Evolutionary conservation across 2,797 vertebrate genomes (phyloP), one percentile per base, ranked within the genome.

Genomic region (Thalassophryne amazonica): DNA sequence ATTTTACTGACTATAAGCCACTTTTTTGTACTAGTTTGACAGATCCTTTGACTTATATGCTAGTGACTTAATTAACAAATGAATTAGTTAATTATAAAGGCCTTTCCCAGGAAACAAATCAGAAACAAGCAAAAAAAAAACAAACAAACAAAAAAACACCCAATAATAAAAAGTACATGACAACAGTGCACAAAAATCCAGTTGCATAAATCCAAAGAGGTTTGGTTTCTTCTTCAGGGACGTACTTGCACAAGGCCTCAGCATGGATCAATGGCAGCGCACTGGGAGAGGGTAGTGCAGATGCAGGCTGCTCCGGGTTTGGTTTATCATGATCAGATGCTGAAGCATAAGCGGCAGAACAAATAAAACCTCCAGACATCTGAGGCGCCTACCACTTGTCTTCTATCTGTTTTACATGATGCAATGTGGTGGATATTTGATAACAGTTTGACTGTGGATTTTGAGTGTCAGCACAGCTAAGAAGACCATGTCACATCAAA

Each of bases 371-470:
- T 17, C 0, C 9, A 53, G 45, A 30, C 24, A 12, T 32, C 20
- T 1, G 13, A 39, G 29, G 21, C 25, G 9, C 35, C 28, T 9
- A 48, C 15, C 5, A n/a, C 47, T 63, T 12, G 29, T 53, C 54
- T 52, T 60, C 49, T 65, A 80, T 76, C 49, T 67, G 38, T 63
- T 77, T 59, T 29, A 60, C 38, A 48, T 33, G 40, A 46, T 30
- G 6, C 3, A 19, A 27, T 45, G 61, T 39, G 23, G 11, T 2
- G 23, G 46, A 52, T 45, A 29, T 35, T 36, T 51, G 41, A 29
- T 2, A 21, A 30, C 29, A 8, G 24, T 50, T 33, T 36, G 49
- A 54, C 30, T 9, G 21, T 42, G 22, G 27, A 18, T 43, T 60
- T 73, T 46, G 73, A 46, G 22, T 25, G 76, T 59, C 67, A 58